Evolutionary conservation across 2,797 vertebrate species (phyloP), one percentile per base, ranked within the genome.

Genomic region (Pangasius djambal): DNA sequence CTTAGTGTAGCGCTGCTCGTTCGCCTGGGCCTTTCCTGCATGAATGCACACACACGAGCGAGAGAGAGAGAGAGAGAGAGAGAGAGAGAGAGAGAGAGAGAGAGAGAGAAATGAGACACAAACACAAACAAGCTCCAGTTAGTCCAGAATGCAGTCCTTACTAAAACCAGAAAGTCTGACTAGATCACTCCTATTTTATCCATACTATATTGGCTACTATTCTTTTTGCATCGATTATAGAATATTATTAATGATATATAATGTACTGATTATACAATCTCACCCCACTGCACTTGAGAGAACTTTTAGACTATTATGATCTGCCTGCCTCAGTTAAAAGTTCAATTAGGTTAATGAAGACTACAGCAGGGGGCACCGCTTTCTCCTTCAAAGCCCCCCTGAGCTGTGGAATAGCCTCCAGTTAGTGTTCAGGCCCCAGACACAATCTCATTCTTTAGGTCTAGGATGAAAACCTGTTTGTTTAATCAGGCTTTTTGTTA

Each of bases 1-100:
- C 94, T 99, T 99, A 92, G 97, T 97, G 94, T 99, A 99, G 86
- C 98, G 97, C 94, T 99, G 98, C 93, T 99, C 98, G 0, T 99
- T 99, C 90, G 98, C 98, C 92, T 98, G 97, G 0, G 98, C 98
- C 90, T 97, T 98, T 93, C 93, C 98, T 99, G 94, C 22, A 89
- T 18, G 25, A 59, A 75, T 9, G 59, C 69, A 69, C 31, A 86
- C 79, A 90, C 28, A 90, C 40, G 10, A 48, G 22, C 5, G 6
- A 34, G 6, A 9, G 22, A 48, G 20, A 25, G 7, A 13, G 6
- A 34, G 6, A 9, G 22, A 48, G 20, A 12, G 5, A 9, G 10
- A 13, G 9, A 44, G 20, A 44, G 2, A 20, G 70, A 74, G 20
- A 81, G 37, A 6, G 7, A 8, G 5, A 9, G 12, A 44, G 8